These are phyloP conservation scores for Eremophila alpestris DNA, from an alignment of 2,797 vertebrate genomes.

Conservation along the genomic window DNA sequence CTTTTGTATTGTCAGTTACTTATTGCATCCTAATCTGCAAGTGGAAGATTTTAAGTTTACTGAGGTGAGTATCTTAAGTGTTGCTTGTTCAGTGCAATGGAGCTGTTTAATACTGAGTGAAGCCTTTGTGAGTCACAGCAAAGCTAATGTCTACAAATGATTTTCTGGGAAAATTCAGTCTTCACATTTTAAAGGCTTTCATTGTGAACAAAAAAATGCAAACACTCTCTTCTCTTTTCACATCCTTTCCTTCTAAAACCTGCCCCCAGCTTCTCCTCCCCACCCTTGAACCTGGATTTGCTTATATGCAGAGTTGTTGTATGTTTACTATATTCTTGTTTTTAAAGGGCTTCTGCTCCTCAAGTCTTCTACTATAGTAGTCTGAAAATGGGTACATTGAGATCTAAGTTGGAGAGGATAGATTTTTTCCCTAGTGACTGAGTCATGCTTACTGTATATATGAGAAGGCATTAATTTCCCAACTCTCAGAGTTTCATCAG, in stretches of 20 bases:
- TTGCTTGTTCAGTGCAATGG: not conserved
- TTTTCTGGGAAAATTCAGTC: not conserved
- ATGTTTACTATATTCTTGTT: not conserved
- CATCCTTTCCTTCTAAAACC: not conserved
- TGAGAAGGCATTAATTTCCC: not conserved
- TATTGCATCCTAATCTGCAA: not conserved
- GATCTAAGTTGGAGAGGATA: not conserved
- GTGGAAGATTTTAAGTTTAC: not conserved
- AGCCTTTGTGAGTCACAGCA: not conserved
- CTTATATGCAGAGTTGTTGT: not conserved
- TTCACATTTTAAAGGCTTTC: not conserved
- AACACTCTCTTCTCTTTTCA: not conserved
- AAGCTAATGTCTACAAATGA: not conserved
- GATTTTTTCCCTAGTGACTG: not conserved
- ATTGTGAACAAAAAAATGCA: not conserved
- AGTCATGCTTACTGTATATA: not conserved
- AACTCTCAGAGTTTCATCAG: not conserved
- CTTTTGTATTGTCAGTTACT: not conserved
- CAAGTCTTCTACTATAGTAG: not conserved
- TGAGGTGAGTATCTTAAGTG: not conserved
- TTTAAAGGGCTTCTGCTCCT: not conserved
- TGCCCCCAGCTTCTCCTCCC: fast-evolving
- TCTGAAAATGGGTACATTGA: not conserved
- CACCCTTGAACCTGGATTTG: not conserved
- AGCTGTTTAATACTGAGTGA: not conserved